Percentiles rank a stretch among this genome's conserved stretches.
phyloP scores from a whole-genome alignment of 2,888 invertebrate species.

The Dicyrtomina minuta region DNA sequence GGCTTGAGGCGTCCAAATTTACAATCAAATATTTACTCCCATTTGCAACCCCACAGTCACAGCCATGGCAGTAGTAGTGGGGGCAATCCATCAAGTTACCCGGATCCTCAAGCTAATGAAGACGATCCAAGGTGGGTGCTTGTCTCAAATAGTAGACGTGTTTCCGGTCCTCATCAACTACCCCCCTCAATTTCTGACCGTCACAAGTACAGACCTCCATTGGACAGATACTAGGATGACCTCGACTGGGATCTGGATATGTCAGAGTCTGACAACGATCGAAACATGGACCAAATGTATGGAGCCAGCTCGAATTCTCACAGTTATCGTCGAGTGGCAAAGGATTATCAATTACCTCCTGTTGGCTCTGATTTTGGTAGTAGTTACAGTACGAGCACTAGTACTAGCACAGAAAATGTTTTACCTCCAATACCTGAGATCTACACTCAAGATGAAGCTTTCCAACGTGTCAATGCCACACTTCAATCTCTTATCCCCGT shows the following conservation, averaged over 20 bases:
- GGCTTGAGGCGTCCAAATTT: conserved; percentile 4
- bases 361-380: background rate
- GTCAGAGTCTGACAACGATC: background rate
- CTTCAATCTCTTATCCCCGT: conserved; percentile 47
- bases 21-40: too few species aligned
- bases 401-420: background rate
- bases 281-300: background rate
- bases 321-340: conserved; percentile 15
- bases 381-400: conserved; percentile 4
- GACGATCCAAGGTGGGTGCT: conserved; percentile 51
- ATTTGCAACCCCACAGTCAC: too few species aligned
- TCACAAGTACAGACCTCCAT: conserved; percentile 12
- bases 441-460: conserved; percentile 42
- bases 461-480: conserved; percentile 46
- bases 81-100: conserved; percentile 38
- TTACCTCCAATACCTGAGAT: background rate
- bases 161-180: conserved; percentile 18
- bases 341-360: background rate
- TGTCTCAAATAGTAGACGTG: conserved; percentile 46
- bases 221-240: conserved; percentile 13
- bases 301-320: background rate
- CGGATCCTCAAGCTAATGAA: conserved; percentile 38
- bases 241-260: conserved; percentile 1
- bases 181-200: conserved; percentile 5
- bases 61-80: background rate